phyloP scores from a whole-genome alignment of 2,888 invertebrate genomes.

The Helicoverpa assulta region DNA sequence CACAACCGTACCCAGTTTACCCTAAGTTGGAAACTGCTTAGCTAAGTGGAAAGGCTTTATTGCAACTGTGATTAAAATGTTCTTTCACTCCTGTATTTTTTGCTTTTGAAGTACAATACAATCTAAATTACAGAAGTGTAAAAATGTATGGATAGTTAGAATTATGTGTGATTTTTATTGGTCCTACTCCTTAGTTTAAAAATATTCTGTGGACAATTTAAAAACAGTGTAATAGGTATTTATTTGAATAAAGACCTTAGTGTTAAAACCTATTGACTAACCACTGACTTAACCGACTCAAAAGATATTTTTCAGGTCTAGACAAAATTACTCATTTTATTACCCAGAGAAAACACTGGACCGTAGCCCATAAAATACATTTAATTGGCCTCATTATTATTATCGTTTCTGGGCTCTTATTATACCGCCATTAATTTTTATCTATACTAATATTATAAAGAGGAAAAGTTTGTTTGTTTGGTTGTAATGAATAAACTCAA shows the following conservation, averaged over 20 bases:
- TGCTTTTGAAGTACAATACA: not conserved
- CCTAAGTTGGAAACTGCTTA: constrained; percentile 14
- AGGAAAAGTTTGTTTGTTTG: no score
- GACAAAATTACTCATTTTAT: constrained; percentile 38
- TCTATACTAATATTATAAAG: no score
- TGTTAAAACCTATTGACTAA: no score
- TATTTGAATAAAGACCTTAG: no score
- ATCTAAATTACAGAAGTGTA: not conserved
- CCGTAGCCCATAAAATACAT: not conserved
- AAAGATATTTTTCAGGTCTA: constrained; percentile 24
- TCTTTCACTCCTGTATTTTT: not conserved
- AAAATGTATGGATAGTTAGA: not conserved
- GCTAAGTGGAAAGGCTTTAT: not conserved
- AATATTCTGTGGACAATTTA: no score
- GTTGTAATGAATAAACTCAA: no score
- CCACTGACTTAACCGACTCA: not conserved
- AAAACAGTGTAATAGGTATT: no score
- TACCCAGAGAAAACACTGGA: constrained; percentile 20
- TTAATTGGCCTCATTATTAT: constrained; percentile 27
- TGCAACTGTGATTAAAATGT: constrained; percentile 17
- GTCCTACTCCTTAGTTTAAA: no score
- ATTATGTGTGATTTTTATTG: no score
- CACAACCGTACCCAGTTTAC: no score
- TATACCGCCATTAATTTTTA: constrained; percentile 46
- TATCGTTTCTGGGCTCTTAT: constrained; percentile 14